A percentile compares a stretch with the other conserved stretches of the same genome.
phyloP scores from a whole-genome alignment of 2,797 vertebrate species.

The Eulemur coronatus region DNA sequence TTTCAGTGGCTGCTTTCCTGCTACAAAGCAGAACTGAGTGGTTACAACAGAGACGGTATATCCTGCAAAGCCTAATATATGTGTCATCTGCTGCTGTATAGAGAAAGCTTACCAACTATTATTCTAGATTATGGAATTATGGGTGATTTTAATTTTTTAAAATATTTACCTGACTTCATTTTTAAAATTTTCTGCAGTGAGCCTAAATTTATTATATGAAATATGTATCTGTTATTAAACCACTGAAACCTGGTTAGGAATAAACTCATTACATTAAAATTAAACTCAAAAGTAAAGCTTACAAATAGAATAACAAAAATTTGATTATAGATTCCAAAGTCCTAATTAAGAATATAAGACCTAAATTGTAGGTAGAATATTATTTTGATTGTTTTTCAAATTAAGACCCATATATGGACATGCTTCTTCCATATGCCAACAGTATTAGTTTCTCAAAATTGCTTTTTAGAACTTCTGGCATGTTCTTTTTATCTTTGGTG shows the following conservation, averaged over 20 bases:
- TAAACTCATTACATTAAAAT: not conserved
- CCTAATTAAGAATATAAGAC: not conserved
- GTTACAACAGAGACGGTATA: not conserved
- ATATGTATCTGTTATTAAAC: not conserved
- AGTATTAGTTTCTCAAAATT: slow-evolving; percentile 2
- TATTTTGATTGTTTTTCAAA: slow-evolving; percentile 34
- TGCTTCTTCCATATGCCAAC: not conserved
- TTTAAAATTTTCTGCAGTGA: not conserved
- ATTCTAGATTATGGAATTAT: not conserved
- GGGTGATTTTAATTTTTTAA: not conserved
- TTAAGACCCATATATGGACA: not conserved
- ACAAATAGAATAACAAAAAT: not conserved
- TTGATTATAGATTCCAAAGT: not conserved
- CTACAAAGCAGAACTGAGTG: not conserved
- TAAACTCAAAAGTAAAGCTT: slow-evolving; percentile 32
- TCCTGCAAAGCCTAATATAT: not conserved
- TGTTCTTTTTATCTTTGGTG: not conserved
- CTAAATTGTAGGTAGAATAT: not conserved
- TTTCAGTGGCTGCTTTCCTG: not conserved
- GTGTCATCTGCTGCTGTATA: not conserved
- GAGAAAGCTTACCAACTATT: not conserved
- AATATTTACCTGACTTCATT: not conserved
- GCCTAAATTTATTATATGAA: not conserved
- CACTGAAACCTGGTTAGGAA: not conserved
- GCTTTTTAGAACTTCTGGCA: not conserved